A percentile compares a stretch with the other conserved stretches of the same genome.
phyloP scores from a whole-genome alignment of 2,113 vertebrate species.

The cattle (Bos taurus) region DNA sequence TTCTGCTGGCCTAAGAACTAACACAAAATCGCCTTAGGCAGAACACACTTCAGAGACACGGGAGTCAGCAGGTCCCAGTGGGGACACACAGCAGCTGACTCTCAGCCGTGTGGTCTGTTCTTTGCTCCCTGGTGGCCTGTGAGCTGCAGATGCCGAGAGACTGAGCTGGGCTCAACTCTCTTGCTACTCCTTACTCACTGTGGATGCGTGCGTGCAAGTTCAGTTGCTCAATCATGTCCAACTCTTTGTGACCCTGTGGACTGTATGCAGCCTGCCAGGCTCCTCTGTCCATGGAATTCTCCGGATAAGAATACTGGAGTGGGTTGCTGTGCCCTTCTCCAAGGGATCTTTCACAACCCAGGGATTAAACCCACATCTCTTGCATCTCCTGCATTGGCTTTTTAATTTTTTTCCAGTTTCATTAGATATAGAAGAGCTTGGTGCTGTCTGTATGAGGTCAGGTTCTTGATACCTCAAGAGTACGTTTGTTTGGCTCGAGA shows the following conservation, averaged over 20 bases:
- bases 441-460: rapidly evolving
- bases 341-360: background rate
- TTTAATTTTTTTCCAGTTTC: background rate
- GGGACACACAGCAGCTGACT: background rate
- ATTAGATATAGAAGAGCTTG: background rate
- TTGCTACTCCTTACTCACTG: background rate
- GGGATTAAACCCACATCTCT: background rate
- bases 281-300: background rate
- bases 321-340: background rate
- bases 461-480: background rate
- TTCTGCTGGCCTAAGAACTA: constrained; percentile 45
- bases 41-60: background rate
- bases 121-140: background rate
- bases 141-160: background rate
- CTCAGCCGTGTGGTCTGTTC: background rate
- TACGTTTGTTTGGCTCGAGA: background rate
- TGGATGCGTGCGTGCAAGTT: background rate
- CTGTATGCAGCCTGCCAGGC: background rate
- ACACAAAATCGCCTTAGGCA: background rate
- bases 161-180: background rate
- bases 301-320: background rate
- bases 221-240: background rate
- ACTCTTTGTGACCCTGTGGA: background rate
- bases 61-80: background rate
- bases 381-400: background rate